Conservation (phyloP, 2,888 invertebrate genomes). For the Epiblema foenella region DNA sequence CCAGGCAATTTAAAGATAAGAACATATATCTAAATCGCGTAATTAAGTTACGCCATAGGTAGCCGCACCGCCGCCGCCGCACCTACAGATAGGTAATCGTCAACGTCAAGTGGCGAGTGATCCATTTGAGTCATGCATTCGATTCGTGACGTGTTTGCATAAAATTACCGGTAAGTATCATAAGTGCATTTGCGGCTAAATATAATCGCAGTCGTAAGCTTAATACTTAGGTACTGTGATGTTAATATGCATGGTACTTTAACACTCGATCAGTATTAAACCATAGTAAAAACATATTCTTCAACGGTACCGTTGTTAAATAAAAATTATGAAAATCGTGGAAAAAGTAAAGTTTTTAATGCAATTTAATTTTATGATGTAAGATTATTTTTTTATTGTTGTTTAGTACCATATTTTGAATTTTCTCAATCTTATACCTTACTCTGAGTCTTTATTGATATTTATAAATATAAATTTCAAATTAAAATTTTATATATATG, state of each 20-base stretch:
- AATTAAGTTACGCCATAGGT: constrained; percentile 11
- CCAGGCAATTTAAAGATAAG: constrained; percentile 1
- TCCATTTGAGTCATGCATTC: constrained; percentile 21
- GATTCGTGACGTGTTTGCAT: constrained; percentile 24
- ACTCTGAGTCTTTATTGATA: too few relatives aligned
- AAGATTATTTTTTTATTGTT: too few relatives aligned
- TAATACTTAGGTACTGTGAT: constrained; percentile 12
- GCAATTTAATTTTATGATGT: too few relatives aligned
- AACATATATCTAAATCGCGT: constrained; percentile 1
- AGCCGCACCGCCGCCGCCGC: constrained; percentile 37
- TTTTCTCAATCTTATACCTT: too few relatives aligned
- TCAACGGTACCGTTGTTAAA: too few relatives aligned
- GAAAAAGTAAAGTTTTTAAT: too few relatives aligned
- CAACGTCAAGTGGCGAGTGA: constrained; percentile 10
- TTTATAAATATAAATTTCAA: too few relatives aligned
- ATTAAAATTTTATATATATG: too few relatives aligned
- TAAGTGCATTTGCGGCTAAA: constrained; percentile 30
- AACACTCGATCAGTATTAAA: too few relatives aligned
- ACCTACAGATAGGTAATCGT: constrained; percentile 33
- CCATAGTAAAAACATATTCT: too few relatives aligned
- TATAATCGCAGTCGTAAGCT: constrained; percentile 24
- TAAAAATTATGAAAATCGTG: too few relatives aligned
- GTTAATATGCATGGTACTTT: background rate
- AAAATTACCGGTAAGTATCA: constrained; percentile 31
- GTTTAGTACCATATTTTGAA: too few relatives aligned